Base-by-base conservation (phyloP, 2,888 invertebrate species). In the Melanophora roralis region DNA sequence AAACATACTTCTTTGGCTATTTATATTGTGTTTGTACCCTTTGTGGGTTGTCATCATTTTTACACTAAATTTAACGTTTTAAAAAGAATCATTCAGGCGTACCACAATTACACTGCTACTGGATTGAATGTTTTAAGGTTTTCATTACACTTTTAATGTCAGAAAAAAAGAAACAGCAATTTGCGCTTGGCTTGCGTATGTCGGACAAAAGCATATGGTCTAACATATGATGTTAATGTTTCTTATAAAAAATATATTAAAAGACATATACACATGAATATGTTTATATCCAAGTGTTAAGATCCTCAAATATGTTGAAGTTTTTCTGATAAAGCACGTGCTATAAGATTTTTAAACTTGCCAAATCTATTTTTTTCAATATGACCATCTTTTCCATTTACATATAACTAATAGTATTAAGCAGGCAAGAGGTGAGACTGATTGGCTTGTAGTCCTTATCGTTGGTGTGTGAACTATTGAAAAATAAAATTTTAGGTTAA, bases 171-270 rank as follows among this genome's bases (percentile, higher is more conserved):
- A 53, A 59, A 40, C 49, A 67, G 60, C 45, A 72, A 62, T 86
- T 86, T 86, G 85, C 86, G 87, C 86, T 86, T 86, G 85, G 86
- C 85, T 86, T 85, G 85, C 86, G 85, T 85, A 85, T 86, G 85
- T 69, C 73, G 77, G 76, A 74, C 77, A 68, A 64, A 67, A 64
- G 73, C 76, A 75, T 78, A 68, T 78, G 74, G 69, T 59, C 36
- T 32, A 81, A 81, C 80, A 83, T 83, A 78, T 83, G 82, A 76
- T 67, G 60, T 47, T 38, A 51, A 40, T 21, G 14, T 27, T 43
- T 38, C 47, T 27, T 2, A 11, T 6, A 43, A 38, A 34, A 53
- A 21, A 43, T 21, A 19, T 2, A 36, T 32, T 53, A 27, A 40
- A 53, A 67, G 21, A 0, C 34, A 0, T 36, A 9, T n/a, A n/a